Evolutionary conservation across 2,113 vertebrate species (phyloP).

Genomic region (Psittacula cyanocephala): DNA sequence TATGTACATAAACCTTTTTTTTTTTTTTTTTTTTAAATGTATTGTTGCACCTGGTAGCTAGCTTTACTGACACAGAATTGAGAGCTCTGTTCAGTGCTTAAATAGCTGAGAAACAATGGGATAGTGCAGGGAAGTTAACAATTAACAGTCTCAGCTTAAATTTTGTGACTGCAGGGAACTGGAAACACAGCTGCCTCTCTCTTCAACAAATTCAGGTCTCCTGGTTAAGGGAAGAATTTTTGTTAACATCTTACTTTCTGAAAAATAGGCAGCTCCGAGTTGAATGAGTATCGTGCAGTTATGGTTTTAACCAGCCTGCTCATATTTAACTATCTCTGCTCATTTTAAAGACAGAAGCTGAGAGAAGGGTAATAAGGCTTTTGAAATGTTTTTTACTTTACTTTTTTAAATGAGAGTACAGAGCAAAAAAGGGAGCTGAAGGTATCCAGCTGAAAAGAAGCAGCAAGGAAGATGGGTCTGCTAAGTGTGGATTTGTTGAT

Average conservation of each 20-base stretch:
- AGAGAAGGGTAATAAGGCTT: slow-evolving; percentile 27
- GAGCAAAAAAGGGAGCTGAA: slow-evolving; percentile 59
- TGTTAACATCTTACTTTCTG: slow-evolving; percentile 68
- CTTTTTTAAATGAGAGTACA: slow-evolving; percentile 70
- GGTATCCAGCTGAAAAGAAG: slow-evolving; percentile 52
- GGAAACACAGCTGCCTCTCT: slow-evolving; percentile 71
- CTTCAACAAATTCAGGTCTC: slow-evolving; percentile 72
- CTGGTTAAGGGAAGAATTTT: slow-evolving; percentile 66
- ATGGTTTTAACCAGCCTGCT: slow-evolving; percentile 59
- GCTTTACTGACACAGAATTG: slow-evolving; percentile 57
- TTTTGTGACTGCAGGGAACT: slow-evolving; percentile 76
- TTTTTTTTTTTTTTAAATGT: neutral
- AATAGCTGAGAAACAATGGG: slow-evolving; percentile 74
- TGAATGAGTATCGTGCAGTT: slow-evolving; percentile 63
- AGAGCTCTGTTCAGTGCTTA: slow-evolving; percentile 51
- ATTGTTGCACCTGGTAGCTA: slow-evolving; percentile 74
- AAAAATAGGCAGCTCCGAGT: slow-evolving; percentile 57
- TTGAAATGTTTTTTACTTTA: slow-evolving; percentile 52
- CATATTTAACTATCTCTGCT: slow-evolving; percentile 62
- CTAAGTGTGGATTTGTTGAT: slow-evolving; percentile 92
- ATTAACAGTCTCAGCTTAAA: slow-evolving; percentile 72
- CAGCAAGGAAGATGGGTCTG: slow-evolving; percentile 83
- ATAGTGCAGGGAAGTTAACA: slow-evolving; percentile 71
- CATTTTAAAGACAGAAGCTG: slow-evolving; percentile 52
- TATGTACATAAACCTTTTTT: slow-evolving; percentile 65